These are phyloP conservation scores for Drosophila novamexicana DNA, from an alignment of 1,140 invertebrate genomes.

Conservation along the genomic window DNA sequence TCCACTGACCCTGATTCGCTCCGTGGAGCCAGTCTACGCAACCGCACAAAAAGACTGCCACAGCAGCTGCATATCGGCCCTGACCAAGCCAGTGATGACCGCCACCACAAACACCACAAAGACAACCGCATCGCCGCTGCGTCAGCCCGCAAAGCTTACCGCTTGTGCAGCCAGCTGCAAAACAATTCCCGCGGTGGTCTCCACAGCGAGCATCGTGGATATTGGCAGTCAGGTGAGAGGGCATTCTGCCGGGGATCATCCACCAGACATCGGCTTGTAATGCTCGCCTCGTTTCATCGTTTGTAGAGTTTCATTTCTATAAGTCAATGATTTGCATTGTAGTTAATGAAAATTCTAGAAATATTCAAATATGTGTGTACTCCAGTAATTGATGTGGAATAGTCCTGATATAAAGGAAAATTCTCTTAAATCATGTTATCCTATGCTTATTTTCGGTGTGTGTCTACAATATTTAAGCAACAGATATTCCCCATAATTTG, in stretches of 20 bases:
- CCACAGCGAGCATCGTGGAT: constrained; percentile 48
- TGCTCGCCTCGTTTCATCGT: constrained; percentile 1
- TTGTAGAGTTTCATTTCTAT: constrained; percentile 8
- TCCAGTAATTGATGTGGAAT: too few relatives aligned
- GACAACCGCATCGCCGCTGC: constrained; percentile 46
- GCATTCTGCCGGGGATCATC: constrained; percentile 51
- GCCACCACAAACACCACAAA: constrained; percentile 59
- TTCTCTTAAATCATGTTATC: too few relatives aligned
- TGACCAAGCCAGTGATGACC: constrained; percentile 77
- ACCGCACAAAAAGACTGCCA: constrained; percentile 79
- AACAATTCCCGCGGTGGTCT: background rate
- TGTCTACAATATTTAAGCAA: too few relatives aligned
- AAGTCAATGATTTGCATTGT: too few relatives aligned
- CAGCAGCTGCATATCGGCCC: constrained; percentile 64
- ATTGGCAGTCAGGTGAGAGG: constrained; percentile 71
- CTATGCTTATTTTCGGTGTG: too few relatives aligned
- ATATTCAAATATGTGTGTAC: too few relatives aligned
- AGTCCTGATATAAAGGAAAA: too few relatives aligned
- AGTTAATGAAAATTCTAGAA: too few relatives aligned
- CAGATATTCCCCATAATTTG: too few relatives aligned
- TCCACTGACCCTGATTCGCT: constrained; percentile 48
- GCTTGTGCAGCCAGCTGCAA: constrained; percentile 19
- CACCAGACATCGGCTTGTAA: constrained; percentile 36
- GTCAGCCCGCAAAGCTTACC: constrained; percentile 23
- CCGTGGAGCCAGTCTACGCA: constrained; percentile 75